phyloP scores from a whole-genome alignment of 2,888 invertebrate species.

The Abrostola tripartita region DNA sequence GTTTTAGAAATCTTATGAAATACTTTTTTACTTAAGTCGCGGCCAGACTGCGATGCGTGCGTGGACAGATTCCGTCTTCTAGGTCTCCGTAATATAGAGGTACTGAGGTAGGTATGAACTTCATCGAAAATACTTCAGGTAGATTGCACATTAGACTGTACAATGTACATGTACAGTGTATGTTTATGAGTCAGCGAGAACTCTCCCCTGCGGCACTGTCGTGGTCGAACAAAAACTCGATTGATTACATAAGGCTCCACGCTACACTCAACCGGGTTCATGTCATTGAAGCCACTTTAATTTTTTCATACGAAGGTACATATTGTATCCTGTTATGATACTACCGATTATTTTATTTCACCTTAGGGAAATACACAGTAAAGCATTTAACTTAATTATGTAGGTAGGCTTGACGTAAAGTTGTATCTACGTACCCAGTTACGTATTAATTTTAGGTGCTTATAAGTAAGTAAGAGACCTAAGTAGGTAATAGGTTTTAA shows the following conservation, averaged over 20 bases:
- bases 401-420: too few species aligned
- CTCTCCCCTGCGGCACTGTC: slow-evolving; percentile 1
- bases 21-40: too few species aligned
- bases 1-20: too few species aligned
- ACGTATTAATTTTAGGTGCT: background rate
- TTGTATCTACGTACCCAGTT: background rate
- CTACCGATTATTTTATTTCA: too few species aligned
- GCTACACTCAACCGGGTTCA: slow-evolving; percentile 1
- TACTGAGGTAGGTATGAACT: too few species aligned
- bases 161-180: background rate
- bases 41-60: too few species aligned
- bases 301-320: too few species aligned
- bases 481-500: background rate
- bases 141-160: background rate
- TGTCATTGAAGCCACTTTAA: background rate
- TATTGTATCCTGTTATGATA: slow-evolving; percentile 18
- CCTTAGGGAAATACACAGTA: too few species aligned
- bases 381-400: too few species aligned
- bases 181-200: background rate
- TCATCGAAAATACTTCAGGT: too few species aligned
- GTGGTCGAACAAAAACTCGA: slow-evolving; percentile 3
- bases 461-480: background rate
- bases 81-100: too few species aligned
- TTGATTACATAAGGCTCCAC: slow-evolving; percentile 5
- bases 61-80: too few species aligned